Base-by-base conservation (phyloP, 2,113 vertebrate genomes). In the Holacanthus passer region DNA sequence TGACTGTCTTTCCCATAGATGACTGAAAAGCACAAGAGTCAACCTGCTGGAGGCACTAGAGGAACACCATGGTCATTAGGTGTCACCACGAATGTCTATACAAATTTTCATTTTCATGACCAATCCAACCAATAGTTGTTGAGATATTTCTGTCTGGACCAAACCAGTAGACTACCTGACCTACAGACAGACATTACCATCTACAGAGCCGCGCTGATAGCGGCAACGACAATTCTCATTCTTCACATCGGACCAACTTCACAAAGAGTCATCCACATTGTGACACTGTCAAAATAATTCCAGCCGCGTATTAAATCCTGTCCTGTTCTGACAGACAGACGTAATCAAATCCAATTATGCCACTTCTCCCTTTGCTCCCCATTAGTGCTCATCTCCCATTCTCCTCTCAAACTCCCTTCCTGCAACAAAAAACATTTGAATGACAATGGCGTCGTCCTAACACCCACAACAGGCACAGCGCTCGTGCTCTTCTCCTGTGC, bases 371-470 rank as follows among this genome's bases (percentile, higher is more conserved):
- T 87, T 89, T 91, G 87, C 91, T 91, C 83, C 88, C 92, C 85
- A 94, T 94, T 92, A 92, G 83, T n/a, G 78, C 81, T 87, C 91
- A 86, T 87, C 80, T 88, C 82, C 85, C 86, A 92, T 91, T 93
- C 89, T 89, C 79, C 82, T 77, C 86, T 86, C 88, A 83, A 81
- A 89, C 83, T 89, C 81, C 82, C 84, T 85, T 79, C 85, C 90
- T 72, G 86, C 91, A 88, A 91, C 90, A 86, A 91, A 86, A 91
- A 91, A 92, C 91, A 94, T 94, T 94, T 91, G 86, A 93, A 93
- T 94, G 87, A 92, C 92, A 94, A 93, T 90, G 77, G 78, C 84
- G 52, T 56, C 79, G 86, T 85, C 82, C 82, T 62, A 72, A 83
- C 76, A 86, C 80, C 84, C 74, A 72, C 87, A 85, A 89, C 85